phyloP scores from a whole-genome alignment of 2,888 invertebrate species.

The Zaprionus lineosus region DNA sequence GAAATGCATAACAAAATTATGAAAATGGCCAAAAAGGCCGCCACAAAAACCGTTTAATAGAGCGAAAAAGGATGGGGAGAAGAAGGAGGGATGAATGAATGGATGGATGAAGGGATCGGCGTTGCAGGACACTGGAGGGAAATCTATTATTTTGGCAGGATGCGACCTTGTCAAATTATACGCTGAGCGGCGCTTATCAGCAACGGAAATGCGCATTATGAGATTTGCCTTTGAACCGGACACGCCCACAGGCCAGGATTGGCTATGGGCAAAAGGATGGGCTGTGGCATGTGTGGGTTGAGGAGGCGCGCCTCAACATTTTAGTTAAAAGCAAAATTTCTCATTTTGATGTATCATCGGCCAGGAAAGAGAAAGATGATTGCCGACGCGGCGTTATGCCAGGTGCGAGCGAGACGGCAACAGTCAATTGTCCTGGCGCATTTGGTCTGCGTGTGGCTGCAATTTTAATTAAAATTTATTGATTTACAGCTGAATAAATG shows the following conservation, averaged over 20 bases:
- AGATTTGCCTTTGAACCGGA: conserved; percentile 45
- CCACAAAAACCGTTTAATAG: conserved; percentile 15
- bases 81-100: background rate
- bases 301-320: too few species aligned
- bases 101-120: background rate
- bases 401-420: too few species aligned
- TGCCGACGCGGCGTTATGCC: background rate
- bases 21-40: conserved; percentile 2
- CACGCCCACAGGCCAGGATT: background rate
- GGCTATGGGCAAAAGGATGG: background rate
- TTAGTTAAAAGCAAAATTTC: conserved; percentile 51
- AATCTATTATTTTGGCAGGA: conserved; percentile 18
- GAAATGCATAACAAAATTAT: conserved; percentile 74
- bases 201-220: conserved; percentile 73
- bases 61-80: background rate
- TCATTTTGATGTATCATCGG: conserved; percentile 51
- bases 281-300: too few species aligned
- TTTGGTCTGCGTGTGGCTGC: conserved; percentile 53
- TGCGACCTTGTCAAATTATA: conserved; percentile 72
- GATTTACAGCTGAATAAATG: conserved; percentile 78
- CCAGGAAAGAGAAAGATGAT: background rate
- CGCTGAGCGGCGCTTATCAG: conserved; percentile 63
- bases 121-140: background rate
- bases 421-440: conserved; percentile 47
- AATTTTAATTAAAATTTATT: conserved; percentile 78